Evolutionary conservation across 1,140 invertebrate species (phyloP).

Genomic region (Heliconius himera): DNA sequence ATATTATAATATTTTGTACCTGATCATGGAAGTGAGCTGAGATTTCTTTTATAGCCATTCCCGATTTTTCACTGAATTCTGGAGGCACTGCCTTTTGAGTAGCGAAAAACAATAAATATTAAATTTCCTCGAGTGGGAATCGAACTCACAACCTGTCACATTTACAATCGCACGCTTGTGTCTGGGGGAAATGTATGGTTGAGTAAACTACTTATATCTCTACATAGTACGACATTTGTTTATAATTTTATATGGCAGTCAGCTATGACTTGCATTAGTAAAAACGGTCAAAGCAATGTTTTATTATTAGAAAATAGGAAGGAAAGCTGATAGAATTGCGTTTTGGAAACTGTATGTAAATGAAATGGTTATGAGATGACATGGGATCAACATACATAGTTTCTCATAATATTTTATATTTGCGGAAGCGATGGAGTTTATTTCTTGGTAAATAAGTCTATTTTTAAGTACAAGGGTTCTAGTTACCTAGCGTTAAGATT

Average conservation of each 20-base stretch:
- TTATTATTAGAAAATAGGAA: conserved; percentile 65
- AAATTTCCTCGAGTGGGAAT: too few species aligned
- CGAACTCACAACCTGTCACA: too few species aligned
- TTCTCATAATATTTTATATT: not conserved
- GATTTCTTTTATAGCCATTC: too few species aligned
- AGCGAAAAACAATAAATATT: too few species aligned
- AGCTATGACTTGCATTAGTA: conserved; percentile 27
- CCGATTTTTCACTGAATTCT: too few species aligned
- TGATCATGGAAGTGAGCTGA: too few species aligned
- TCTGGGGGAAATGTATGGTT: not conserved
- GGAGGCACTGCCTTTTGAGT: too few species aligned
- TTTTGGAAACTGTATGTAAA: conserved; percentile 53
- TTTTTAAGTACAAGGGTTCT: too few species aligned
- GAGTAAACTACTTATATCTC: not conserved
- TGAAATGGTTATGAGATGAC: conserved; percentile 41
- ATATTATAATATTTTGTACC: not conserved
- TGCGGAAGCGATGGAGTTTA: not conserved
- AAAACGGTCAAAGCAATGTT: conserved; percentile 42
- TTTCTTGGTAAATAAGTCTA: not conserved
- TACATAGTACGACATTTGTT: not conserved
- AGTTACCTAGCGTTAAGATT: too few species aligned
- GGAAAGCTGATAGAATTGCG: conserved; percentile 49
- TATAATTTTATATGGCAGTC: not conserved
- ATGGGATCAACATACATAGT: not conserved
- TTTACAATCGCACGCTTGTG: too few species aligned